Base-by-base conservation (phyloP, 2,113 vertebrate genomes). In the Lagenorhynchus albirostris region DNA sequence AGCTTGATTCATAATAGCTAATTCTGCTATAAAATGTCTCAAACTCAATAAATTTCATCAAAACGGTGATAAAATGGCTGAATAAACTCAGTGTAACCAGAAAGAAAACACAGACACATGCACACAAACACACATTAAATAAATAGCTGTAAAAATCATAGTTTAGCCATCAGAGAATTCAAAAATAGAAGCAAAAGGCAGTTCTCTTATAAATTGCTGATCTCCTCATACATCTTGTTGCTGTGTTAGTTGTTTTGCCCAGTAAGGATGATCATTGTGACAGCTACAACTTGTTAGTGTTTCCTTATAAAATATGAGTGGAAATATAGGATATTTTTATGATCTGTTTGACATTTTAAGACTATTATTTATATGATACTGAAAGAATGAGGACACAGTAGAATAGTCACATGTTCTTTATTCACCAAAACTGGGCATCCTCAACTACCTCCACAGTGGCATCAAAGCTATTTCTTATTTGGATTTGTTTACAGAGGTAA, bases 301-400 rank as follows among this genome's bases (percentile, higher is more conserved):
- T 71, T 90, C 13, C 53, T n/a, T 83, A 33, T 55, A 96, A 95
- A 81, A 83, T 20, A 74, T 25, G 3, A 79, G 18, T 63, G n/a
- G 81, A 95, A 63, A 76, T 26, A 90, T 41, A 87, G 58, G 50
- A 58, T 81, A 95, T 44, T 55, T 55, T 68, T 85, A 70, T 23
- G 15, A 86, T 94, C 33, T 92, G 47, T 79, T 81, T 96, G 94
- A 93, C 82, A 94, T 91, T 96, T 65, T 91, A 92, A 94, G 88
- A 73, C 53, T 65, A 73, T 85, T 92, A 71, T 63, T 79, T 94
- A 82, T 47, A 94, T 41, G 91, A 91, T 88, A 58, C 20, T 96
- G 94, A 97, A 96, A 96, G 81, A 98, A 97, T 96, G 91, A 96
- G 95, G 95, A 73, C 74, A 97, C 62, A 36, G 38, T 12, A 89